Conservation (phyloP, 2,797 vertebrate genomes). For the Heteromormyrus szaboi region DNA sequence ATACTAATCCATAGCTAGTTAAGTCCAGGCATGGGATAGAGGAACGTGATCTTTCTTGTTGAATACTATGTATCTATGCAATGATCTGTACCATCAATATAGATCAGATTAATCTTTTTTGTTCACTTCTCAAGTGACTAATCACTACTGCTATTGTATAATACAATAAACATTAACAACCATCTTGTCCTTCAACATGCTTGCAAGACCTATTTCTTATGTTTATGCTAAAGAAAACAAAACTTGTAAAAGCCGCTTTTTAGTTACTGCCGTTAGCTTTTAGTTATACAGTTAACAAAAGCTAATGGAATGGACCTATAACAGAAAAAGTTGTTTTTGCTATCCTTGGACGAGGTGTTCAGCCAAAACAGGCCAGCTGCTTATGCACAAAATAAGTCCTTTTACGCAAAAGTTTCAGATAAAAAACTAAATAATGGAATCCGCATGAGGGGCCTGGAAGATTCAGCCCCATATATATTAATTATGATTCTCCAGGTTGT, state of each 20-base stretch:
- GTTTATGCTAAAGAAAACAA: neutral
- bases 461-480: neutral
- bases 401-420: neutral
- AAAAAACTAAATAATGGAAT: neutral
- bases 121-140: neutral
- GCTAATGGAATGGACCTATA: neutral
- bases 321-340: neutral
- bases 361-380: neutral
- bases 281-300: neutral
- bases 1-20: conserved; percentile 22
- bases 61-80: neutral
- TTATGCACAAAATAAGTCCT: neutral
- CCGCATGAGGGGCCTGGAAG: neutral
- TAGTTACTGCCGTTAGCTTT: neutral
- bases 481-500: neutral
- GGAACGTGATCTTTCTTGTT: conserved; percentile 21
- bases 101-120: neutral
- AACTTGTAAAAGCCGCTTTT: neutral
- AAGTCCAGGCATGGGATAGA: neutral
- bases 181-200: neutral
- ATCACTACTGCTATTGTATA: neutral
- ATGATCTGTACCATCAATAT: neutral
- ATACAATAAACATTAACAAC: neutral
- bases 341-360: neutral
- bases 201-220: neutral